Evolutionary conservation across 2,113 vertebrate genomes (phyloP), one percentile per base, ranked within the genome.

Genomic region (Lamprotornis superbus): DNA sequence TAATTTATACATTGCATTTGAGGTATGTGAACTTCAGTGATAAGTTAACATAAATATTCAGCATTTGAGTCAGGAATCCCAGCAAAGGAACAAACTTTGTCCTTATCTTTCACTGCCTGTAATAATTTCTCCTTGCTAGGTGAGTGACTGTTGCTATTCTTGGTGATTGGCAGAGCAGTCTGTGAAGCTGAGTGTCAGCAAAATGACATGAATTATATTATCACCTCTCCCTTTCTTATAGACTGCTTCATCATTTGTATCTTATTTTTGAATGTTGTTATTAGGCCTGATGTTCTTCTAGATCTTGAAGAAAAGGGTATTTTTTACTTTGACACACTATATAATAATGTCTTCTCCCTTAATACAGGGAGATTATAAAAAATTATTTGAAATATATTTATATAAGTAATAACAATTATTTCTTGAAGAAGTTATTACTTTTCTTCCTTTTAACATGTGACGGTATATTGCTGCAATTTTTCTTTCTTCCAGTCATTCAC

Each of bases 11-110:
- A 84, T 76, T 84, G n/a, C 21, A 65, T 85, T 86, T 73, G 46
- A 84, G 87, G 15, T 92, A 56, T 92, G 67, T 80, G 84, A 96
- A 91, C 52, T 64, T 44, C 82, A 73, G 42, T 61, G 68, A 44
- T 71, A 93, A 94, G 53, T 78, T 93, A 89, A 61, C 65, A 86
- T 81, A 92, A 89, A 87, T 92, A 90, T 80, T 87, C 83, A 97
- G 80, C 59, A 56, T 91, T 68, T 89, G 53, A 94, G 17, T 42
- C n/a, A 78, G 83, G 50, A 73, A 76, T 89, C 25, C 44, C 87
- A 87, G 70, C 60, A 94, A 90, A 90, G 59, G 50, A 91, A 61
- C 25, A 84, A 89, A 94, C 31, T 83, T 86, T 94, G 74, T 79
- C 74, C 74, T 87, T 94, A 87, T 69, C 70, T 91, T 93, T 90